Evolutionary conservation across 1,140 invertebrate species (phyloP).

Genomic region (Procambarus clarkii): DNA sequence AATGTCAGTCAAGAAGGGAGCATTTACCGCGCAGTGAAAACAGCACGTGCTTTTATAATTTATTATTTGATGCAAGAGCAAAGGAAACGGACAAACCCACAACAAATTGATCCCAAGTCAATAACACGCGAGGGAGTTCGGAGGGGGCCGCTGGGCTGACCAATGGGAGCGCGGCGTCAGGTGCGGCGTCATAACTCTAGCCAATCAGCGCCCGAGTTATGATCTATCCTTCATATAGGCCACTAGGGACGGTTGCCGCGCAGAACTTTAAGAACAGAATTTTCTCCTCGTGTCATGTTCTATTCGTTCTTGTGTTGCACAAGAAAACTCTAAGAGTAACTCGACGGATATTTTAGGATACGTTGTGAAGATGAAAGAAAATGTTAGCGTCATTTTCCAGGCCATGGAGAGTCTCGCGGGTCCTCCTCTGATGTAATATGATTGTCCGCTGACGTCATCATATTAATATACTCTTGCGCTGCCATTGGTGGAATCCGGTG

Average conservation of each 20-base stretch:
- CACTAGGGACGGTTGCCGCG: slow-evolving; percentile 42
- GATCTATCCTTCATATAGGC: slow-evolving; percentile 66
- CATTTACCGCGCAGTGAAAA: slow-evolving; percentile 52
- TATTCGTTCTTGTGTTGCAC: not conserved
- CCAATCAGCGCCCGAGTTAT: slow-evolving; percentile 64
- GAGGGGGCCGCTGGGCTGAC: slow-evolving; percentile 1
- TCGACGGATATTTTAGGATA: too few species aligned
- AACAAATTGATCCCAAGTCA: slow-evolving; percentile 43
- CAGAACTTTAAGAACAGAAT: slow-evolving; percentile 12
- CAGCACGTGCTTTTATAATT: slow-evolving; percentile 34
- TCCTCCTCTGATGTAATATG: slow-evolving; percentile 34
- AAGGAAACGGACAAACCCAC: slow-evolving; percentile 32
- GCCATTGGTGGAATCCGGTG: slow-evolving; percentile 42
- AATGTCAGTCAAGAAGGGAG: slow-evolving; percentile 44
- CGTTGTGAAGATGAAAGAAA: not conserved
- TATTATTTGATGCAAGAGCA: not conserved
- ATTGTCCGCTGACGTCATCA: slow-evolving; percentile 61
- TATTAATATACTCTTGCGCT: slow-evolving; percentile 64
- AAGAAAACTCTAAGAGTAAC: too few species aligned
- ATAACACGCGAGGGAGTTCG: slow-evolving; percentile 6
- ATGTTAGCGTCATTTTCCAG: not conserved
- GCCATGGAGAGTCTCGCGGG: not conserved
- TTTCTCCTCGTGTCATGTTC: not conserved
- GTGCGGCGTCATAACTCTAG: slow-evolving; percentile 59
- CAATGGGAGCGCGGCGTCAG: slow-evolving; percentile 51